Percentiles rank a stretch among this genome's conserved stretches.
Conservation (phyloP, 2,888 invertebrate species). For the Corbicula japonica region DNA sequence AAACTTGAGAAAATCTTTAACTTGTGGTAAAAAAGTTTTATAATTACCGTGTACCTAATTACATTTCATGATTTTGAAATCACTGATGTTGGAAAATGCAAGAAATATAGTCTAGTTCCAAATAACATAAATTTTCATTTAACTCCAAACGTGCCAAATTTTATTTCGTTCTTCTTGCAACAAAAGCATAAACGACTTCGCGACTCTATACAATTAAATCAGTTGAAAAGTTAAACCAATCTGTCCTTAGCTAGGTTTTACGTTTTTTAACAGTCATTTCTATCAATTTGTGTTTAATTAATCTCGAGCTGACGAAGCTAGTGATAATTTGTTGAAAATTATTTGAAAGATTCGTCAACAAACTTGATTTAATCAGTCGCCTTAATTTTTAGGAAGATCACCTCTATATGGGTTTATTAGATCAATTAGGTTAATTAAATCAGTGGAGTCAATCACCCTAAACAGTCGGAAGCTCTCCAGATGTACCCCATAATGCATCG, state of each 20-base stretch:
- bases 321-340: conserved; percentile 29
- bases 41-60: too few species aligned
- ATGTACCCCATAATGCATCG: conserved; percentile 51
- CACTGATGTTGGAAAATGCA: conserved; percentile 24
- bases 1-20: too few species aligned
- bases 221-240: conserved; percentile 26
- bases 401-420: conserved; percentile 57
- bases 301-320: conserved; percentile 26
- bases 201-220: conserved; percentile 35
- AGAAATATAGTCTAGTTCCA: conserved; percentile 20
- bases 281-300: conserved; percentile 37
- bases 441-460: conserved; percentile 44
- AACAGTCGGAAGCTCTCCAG: conserved; percentile 39
- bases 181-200: conserved; percentile 14
- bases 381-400: conserved; percentile 24
- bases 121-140: conserved; percentile 24
- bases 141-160: neutral
- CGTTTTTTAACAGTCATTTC: conserved; percentile 28
- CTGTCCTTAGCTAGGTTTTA: conserved; percentile 35
- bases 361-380: conserved; percentile 38
- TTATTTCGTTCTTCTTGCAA: conserved; percentile 15
- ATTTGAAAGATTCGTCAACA: conserved; percentile 49
- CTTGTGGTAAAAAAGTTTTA: too few species aligned
- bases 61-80: too few species aligned
- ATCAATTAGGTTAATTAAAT: conserved; percentile 56